Base-by-base conservation (phyloP, 2,888 invertebrate genomes). In the Eumacrocentrus americanus region DNA sequence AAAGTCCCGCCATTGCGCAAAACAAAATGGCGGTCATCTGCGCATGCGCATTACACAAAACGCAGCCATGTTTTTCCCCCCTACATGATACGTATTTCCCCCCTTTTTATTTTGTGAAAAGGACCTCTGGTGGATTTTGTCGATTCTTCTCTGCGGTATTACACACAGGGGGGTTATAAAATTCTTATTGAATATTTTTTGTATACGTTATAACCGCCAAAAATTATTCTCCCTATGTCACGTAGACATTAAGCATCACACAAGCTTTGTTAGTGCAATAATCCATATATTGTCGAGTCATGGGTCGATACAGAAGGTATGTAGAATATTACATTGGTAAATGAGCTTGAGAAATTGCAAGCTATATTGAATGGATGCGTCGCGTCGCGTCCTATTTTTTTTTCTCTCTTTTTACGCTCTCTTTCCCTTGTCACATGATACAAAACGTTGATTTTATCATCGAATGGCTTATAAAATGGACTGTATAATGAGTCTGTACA, bases 231-330 rank as follows among this genome's bases (percentile, higher is more conserved):
- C 29, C 9, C 29, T 6, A 4, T 4, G 29, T 29, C 29, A 29
- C 29, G 9, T 29, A 29, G 29, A 6, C 29, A 29, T 29, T 29
- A 29, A 29, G 9, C 29, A 29, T 29, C 9, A 29, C 9, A 29
- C 29, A 29, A 29, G 9, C 29, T 42, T n/a, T 4, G 22, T 22
- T 6, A 12, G 7, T 23, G 3, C 23, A n/a, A 12, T 4, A 46
- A 12, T 23, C 16, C 42, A 9, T 22, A 46, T 20, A 1, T 25
- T 12, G 25, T 14, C 2, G 14, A 12, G 14, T 12, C 25, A 74
- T 74, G 74, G 74, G 74, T 51, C 71, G 74, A 55, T 73, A 70
- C 54, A 67, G 74, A 66, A 74, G 74, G 74, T 74, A 55, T 67
- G 67, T 59, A 18, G 9, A 38, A 3, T 3, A 3, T 18, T 18